Conservation (phyloP, 1,140 invertebrate species). For the Drosophila ficusphila region DNA sequence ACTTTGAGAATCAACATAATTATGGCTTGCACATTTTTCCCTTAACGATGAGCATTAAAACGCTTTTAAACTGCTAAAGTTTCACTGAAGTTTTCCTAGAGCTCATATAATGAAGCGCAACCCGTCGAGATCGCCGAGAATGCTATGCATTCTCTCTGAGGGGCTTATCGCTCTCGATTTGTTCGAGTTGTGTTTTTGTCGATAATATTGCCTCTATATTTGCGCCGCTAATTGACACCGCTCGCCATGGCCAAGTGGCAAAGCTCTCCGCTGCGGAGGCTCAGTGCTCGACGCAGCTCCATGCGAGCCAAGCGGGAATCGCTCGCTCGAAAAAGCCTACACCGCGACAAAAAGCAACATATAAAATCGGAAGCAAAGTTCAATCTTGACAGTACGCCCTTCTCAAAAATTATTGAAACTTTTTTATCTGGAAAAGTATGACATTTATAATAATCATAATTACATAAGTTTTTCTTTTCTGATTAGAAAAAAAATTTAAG, state of each 20-base stretch:
- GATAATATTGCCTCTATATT: constrained; percentile 47
- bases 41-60: constrained; percentile 19
- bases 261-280: constrained; percentile 31
- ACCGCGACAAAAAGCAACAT: neutral
- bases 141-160: neutral
- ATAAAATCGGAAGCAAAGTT: neutral
- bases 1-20: constrained; percentile 42
- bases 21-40: constrained; percentile 6
- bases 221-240: constrained; percentile 66
- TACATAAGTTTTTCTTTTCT: no score
- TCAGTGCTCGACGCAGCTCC: constrained; percentile 69
- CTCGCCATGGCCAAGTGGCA: constrained; percentile 41
- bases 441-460: no score
- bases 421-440: no score
- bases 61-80: constrained; percentile 19
- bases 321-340: constrained; percentile 12
- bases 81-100: constrained; percentile 7
- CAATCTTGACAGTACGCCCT: no score
- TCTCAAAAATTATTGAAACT: no score
- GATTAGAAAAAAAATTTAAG: neutral
- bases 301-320: constrained; percentile 59
- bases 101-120: constrained; percentile 14
- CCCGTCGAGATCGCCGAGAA: constrained; percentile 3
- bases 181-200: constrained; percentile 2
- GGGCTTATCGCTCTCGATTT: constrained; percentile 29